phyloP scores from a whole-genome alignment of 2,113 vertebrate genomes.

The Rhabdomys dilectus region DNA sequence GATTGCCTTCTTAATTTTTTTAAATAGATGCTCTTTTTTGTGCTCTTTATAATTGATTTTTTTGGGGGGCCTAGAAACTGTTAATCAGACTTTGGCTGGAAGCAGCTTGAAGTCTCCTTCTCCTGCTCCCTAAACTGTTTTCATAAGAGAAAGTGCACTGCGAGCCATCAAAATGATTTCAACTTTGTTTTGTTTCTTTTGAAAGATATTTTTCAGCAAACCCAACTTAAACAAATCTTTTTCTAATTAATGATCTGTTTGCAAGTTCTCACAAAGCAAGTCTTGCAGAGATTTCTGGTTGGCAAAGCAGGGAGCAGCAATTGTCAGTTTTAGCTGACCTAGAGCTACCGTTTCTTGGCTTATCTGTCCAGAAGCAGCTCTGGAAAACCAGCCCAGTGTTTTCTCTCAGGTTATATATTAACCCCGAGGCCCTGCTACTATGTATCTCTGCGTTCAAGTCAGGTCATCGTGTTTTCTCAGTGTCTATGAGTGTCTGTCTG shows the following conservation, averaged over 20 bases:
- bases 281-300: neutral
- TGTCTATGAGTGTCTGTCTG: neutral
- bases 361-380: neutral
- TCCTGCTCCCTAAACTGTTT: neutral
- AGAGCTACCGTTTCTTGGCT: neutral
- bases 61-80: neutral
- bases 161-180: neutral
- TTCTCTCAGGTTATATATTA: neutral
- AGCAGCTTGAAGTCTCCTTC: neutral
- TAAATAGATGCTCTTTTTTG: neutral
- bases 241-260: neutral
- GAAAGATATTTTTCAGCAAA: neutral
- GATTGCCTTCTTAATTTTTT: neutral
- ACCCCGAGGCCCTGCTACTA: neutral
- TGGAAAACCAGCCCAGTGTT: neutral
- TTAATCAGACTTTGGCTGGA: neutral
- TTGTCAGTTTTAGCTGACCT: neutral
- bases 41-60: neutral
- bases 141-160: neutral
- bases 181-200: slow-evolving; percentile 26
- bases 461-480: neutral
- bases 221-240: slow-evolving; percentile 33
- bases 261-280: slow-evolving; percentile 23
- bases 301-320: neutral
- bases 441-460: neutral